Base-by-base conservation (phyloP, 2,797 vertebrate species). In the Anabacerthia variegaticeps region DNA sequence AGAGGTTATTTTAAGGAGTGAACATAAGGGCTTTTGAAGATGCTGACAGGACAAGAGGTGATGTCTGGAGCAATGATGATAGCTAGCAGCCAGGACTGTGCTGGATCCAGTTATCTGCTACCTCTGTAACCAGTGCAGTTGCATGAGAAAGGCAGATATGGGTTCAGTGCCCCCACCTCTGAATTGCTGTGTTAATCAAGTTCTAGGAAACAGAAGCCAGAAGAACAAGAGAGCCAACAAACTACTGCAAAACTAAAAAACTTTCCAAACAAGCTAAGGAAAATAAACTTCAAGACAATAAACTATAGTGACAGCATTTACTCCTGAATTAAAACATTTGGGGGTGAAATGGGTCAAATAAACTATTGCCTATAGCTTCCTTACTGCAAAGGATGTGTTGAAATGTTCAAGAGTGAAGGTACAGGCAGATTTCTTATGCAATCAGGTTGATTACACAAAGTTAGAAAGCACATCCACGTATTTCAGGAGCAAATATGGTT, bases 381-480 rank as follows among this genome's bases (percentile, higher is more conserved):
- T 68, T 36, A 48, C 73, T 68, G 30, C 61, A 85, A 55, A 75
- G 54, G n/a, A 65, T 85, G 7, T 89, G 91, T 91, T 85, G 72
- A 95, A 96, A 91, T 68, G 18, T 71, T 74, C 80, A 54, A 46
- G 75, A 88, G 26, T 37, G 62, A 79, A 89, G 84, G 77, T 74
- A 63, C 39, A 69, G 28, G 49, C 41, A 69, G 19, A 8, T 67
- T 85, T 55, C 36, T 85, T 80, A 58, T 9, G 3, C 72, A 83
- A 92, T 68, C 66, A 51, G 28, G 11, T 34, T 69, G 76, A 80
- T 51, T 56, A 26, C 58, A 66, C 22, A 30, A 85, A 56, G 34
- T 77, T 91, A 83, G 68, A 91, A 88, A 83, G 36, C 24, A 62
- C 22, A 51, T 68, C 26, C 17, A 43, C 2, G 0, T 46, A 77